Evolutionary conservation across 1,140 invertebrate genomes (phyloP).

Genomic region (Lepidostoma basale): DNA sequence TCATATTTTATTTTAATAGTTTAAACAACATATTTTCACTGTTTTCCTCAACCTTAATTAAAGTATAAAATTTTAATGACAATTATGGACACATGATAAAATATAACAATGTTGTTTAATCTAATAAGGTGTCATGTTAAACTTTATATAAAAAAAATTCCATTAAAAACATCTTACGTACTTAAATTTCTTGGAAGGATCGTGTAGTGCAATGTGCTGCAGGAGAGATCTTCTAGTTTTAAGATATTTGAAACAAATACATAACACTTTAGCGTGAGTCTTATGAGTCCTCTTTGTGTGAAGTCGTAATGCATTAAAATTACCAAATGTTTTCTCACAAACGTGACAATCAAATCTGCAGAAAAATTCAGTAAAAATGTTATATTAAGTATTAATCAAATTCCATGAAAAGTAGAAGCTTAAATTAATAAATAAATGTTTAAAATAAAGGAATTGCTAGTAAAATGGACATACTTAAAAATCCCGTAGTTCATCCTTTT

Average conservation of each 20-base stretch:
- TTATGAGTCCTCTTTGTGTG: slow-evolving; percentile 28
- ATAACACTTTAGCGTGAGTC: slow-evolving; percentile 25
- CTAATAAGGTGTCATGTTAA: background rate
- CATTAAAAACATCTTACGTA: background rate
- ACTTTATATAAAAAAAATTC: background rate
- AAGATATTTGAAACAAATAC: slow-evolving; percentile 37
- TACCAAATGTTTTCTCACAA: slow-evolving; percentile 31
- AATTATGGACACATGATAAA: background rate
- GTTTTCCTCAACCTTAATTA: no score
- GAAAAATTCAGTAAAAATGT: background rate
- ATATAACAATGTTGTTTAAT: background rate
- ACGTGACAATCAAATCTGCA: slow-evolving; percentile 37
- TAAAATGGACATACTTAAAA: background rate
- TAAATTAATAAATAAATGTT: background rate
- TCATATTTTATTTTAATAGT: no score
- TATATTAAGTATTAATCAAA: background rate
- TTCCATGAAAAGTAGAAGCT: background rate
- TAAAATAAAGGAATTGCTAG: background rate
- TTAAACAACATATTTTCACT: no score
- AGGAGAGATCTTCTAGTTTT: slow-evolving; percentile 24
- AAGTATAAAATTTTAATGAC: no score
- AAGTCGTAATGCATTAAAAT: slow-evolving; percentile 28
- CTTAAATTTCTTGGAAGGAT: slow-evolving; percentile 34
- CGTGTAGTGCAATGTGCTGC: slow-evolving; percentile 33
- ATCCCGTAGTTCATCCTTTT: slow-evolving; percentile 5